These are phyloP conservation scores for Enchytraeus crypticus DNA, from an alignment of 2,888 invertebrate species.

Conservation along the genomic window DNA sequence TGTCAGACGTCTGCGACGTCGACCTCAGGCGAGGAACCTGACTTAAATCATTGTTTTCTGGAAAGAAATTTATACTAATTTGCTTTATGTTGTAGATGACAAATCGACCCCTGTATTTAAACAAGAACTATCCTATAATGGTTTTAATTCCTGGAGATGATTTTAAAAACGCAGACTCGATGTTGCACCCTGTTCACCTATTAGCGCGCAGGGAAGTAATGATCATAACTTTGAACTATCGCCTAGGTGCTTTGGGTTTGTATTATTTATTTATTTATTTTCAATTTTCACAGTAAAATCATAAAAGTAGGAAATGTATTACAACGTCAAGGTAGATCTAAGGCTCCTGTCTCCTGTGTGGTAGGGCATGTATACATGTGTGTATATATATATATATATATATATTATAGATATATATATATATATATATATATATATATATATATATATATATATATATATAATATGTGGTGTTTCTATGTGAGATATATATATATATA, in stretches of 20 bases:
- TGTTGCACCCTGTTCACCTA: constrained; percentile 52
- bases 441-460: no score
- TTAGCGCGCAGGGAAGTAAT: constrained; percentile 53
- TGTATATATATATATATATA: not conserved
- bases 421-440: not conserved
- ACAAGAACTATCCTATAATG: constrained; percentile 47
- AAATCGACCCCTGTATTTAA: constrained; percentile 27
- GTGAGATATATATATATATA: no score
- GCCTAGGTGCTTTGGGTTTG: constrained; percentile 53
- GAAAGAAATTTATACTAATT: not conserved
- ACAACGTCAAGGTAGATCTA: not conserved
- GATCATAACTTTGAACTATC: constrained; percentile 54
- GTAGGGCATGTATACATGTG: not conserved
- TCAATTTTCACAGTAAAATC: not conserved
- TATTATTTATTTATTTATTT: not conserved
- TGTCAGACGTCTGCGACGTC: no score
- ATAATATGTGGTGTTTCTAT: no score
- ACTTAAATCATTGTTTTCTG: no score
- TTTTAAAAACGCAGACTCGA: constrained; percentile 50
- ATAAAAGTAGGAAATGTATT: not conserved
- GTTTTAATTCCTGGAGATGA: constrained; percentile 55
- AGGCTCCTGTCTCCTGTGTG: not conserved
- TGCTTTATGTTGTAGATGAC: constrained; percentile 24
- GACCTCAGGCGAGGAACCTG: no score
- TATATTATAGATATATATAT: no score